A percentile compares a stretch with the other conserved stretches of the same genome.
phyloP scores from a whole-genome alignment of 2,797 vertebrate species.

The Enoplosus armatus region DNA sequence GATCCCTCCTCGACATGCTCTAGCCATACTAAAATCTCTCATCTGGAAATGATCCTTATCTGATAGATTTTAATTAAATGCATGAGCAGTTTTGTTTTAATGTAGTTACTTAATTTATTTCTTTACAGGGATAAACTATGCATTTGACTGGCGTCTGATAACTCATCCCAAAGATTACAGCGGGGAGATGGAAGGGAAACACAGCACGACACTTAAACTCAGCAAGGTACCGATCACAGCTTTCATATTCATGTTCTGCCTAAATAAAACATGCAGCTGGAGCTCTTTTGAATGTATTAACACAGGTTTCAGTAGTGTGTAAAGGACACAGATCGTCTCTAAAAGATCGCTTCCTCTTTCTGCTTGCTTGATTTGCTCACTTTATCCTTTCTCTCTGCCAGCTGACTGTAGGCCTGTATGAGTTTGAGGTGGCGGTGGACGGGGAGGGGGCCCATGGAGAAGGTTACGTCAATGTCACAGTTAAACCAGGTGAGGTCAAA shows the following conservation, averaged over 20 bases:
- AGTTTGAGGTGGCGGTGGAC: slow-evolving; percentile 92
- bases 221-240: slow-evolving; percentile 88
- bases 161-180: slow-evolving; percentile 96
- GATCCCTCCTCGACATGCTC: slow-evolving; percentile 21
- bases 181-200: slow-evolving; percentile 95
- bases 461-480: slow-evolving; percentile 96
- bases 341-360: slow-evolving; percentile 26
- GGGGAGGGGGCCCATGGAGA: slow-evolving; percentile 90
- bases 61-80: slow-evolving; percentile 17
- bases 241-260: slow-evolving; percentile 1
- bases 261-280: slow-evolving; percentile 15
- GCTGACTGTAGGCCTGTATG: slow-evolving; percentile 96
- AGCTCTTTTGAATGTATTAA: slow-evolving; percentile 5
- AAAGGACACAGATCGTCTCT: neutral
- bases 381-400: slow-evolving; percentile 65
- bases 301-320: neutral
- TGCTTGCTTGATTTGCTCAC: neutral
- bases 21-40: neutral
- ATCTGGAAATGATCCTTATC: slow-evolving; percentile 19
- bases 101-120: neutral
- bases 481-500: slow-evolving; percentile 91
- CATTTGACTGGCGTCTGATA: slow-evolving; percentile 93
- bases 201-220: slow-evolving; percentile 90
- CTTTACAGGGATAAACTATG: slow-evolving; percentile 88
- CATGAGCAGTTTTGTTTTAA: slow-evolving; percentile 8